These are phyloP conservation scores for Cyclura pinguis DNA, from an alignment of 2,797 vertebrate species.

Conservation along the genomic window DNA sequence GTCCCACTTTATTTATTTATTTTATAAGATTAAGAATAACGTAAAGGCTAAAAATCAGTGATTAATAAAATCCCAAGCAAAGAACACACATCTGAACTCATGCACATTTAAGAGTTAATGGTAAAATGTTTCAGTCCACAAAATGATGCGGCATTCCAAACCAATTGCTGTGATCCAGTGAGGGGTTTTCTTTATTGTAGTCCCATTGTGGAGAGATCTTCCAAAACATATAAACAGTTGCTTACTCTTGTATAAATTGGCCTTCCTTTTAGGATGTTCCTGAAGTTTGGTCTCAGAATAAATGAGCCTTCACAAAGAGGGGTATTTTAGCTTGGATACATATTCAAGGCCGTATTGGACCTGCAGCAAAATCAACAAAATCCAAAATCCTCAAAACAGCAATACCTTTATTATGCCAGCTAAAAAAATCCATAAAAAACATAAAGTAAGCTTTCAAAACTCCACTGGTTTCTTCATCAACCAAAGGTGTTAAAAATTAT, in stretches of 20 bases:
- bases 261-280: neutral
- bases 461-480: no score
- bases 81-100: neutral
- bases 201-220: neutral
- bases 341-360: neutral
- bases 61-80: neutral
- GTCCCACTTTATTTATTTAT: slow-evolving; percentile 4
- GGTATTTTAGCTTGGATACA: neutral
- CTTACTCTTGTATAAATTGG: neutral
- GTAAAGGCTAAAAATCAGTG: neutral
- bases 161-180: neutral
- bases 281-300: neutral
- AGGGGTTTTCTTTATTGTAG: neutral
- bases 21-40: neutral
- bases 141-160: neutral
- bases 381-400: no score
- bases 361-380: neutral
- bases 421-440: no score
- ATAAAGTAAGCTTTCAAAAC: no score
- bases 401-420: no score
- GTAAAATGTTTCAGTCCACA: neutral
- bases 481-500: no score
- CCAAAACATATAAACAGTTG: neutral
- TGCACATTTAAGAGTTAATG: no score
- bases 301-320: neutral